Evolutionary conservation across 2,888 invertebrate species (phyloP).

Genomic region (Tinea pellionella): DNA sequence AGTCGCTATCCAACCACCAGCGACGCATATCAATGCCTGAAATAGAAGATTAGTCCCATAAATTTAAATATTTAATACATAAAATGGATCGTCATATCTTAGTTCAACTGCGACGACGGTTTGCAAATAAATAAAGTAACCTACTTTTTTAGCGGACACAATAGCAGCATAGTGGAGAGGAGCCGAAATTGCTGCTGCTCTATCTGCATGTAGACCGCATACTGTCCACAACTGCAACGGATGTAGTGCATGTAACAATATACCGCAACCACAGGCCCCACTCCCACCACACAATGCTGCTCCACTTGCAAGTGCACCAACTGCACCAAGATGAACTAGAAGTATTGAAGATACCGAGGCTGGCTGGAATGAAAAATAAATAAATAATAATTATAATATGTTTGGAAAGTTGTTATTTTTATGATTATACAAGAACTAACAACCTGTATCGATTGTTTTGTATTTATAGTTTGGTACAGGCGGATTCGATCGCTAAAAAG

Average conservation of each 20-base stretch:
- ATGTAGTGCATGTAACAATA: conserved; percentile 76
- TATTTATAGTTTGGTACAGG: too few species aligned
- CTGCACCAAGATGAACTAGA: conserved; percentile 77
- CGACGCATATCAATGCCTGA: conserved; percentile 74
- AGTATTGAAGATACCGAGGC: conserved; percentile 78
- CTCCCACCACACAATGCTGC: conserved; percentile 74
- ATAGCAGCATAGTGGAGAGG: conserved; percentile 83
- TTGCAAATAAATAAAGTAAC: too few species aligned
- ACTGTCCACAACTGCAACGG: conserved; percentile 84
- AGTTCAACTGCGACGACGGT: too few species aligned
- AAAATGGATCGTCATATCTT: too few species aligned
- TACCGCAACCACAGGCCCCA: conserved; percentile 75
- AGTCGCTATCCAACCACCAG: conserved; percentile 75
- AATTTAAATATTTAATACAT: too few species aligned
- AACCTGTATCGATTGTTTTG: too few species aligned
- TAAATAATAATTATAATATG: background rate
- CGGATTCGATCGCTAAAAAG: too few species aligned
- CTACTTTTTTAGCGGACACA: conserved; percentile 77
- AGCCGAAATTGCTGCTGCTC: conserved; percentile 83
- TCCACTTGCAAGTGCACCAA: conserved; percentile 77
- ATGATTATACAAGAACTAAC: too few species aligned
- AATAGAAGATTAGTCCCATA: background rate
- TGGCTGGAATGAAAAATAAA: conserved; percentile 54
- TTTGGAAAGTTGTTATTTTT: background rate
- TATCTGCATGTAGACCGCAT: conserved; percentile 81